Evolutionary conservation across 1,140 invertebrate species (phyloP).

Genomic region (Heliconius nattereri): DNA sequence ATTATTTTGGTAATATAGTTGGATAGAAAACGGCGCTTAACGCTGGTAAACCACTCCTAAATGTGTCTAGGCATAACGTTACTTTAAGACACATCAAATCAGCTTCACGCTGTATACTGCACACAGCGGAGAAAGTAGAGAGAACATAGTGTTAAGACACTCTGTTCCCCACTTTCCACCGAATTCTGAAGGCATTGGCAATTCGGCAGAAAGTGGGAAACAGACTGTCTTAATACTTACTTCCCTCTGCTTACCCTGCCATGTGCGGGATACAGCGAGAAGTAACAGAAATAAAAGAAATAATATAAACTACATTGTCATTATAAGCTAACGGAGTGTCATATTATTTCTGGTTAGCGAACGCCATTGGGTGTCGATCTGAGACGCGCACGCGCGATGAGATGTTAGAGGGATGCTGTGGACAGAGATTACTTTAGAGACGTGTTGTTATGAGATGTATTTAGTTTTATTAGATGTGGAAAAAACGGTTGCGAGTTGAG

Average conservation of each 20-base stretch:
- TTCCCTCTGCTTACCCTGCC: neutral
- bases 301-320: neutral
- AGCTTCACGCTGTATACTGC: too few species aligned
- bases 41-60: too few species aligned
- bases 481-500: too few species aligned
- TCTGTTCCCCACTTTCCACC: too few species aligned
- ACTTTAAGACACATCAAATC: too few species aligned
- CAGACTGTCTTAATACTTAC: neutral
- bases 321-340: neutral
- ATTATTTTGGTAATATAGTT: too few species aligned
- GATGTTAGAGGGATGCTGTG: constrained; percentile 53
- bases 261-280: neutral
- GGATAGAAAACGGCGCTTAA: too few species aligned
- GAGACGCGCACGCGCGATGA: constrained; percentile 46
- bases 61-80: too few species aligned
- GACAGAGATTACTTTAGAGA: constrained; percentile 43
- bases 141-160: too few species aligned
- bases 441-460: neutral
- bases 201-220: too few species aligned
- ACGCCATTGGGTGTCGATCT: constrained; percentile 38
- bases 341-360: constrained; percentile 26
- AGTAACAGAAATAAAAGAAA: neutral
- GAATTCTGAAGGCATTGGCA: too few species aligned
- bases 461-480: neutral
- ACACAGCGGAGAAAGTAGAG: too few species aligned